Evolutionary conservation across 2,113 vertebrate genomes (phyloP), one percentile per base, ranked within the genome.

Genomic region (Bothrops jararaca): DNA sequence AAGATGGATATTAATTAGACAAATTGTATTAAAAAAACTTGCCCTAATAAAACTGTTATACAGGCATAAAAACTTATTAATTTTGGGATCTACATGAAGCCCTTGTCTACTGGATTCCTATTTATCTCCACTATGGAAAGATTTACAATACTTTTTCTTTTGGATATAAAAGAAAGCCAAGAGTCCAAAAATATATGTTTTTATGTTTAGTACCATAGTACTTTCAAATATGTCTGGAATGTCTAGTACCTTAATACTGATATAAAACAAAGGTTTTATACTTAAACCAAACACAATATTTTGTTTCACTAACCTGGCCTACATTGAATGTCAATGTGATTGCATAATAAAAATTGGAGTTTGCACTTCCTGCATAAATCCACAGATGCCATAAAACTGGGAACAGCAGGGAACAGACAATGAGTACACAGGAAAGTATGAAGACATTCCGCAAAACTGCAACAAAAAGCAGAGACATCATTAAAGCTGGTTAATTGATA

Each of bases 301-400:
- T 87, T 0, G 0, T 85, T 86, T 90, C 91, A 94, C 98, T 97
- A 91, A 99, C 99, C 99, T 99, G 99, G 5, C 99, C 99, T 88
- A 99, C 96, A 24, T 99, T 99, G 97, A 99, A 99, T 89, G 99
- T 98, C 96, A 99, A 96, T 0, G 99, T 99, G 96, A 99, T 99
- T 97, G 99, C 99, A 58, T 99, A 99, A 97, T 98, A 99, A 98
- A 99, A 99, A 96, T 99, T 99, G 94, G 99, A 99, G 97, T 99
- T 99, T 97, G 99, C 99, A 95, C 99, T 99, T 96, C 99, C 99
- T 20, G 99, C 98, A 12, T 99, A 99, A 97, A 99, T 99, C 99
- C 99, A 99, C 4, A 99, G 98, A 95, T 99, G 99, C 99, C 99
- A 99, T 89, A 99, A 98, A 4, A 99, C 99, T 0, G 99, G 99